Evolutionary conservation across 2,888 invertebrate species (phyloP), one percentile per base, ranked within the genome.

Genomic region (Calliphora vomitoria): DNA sequence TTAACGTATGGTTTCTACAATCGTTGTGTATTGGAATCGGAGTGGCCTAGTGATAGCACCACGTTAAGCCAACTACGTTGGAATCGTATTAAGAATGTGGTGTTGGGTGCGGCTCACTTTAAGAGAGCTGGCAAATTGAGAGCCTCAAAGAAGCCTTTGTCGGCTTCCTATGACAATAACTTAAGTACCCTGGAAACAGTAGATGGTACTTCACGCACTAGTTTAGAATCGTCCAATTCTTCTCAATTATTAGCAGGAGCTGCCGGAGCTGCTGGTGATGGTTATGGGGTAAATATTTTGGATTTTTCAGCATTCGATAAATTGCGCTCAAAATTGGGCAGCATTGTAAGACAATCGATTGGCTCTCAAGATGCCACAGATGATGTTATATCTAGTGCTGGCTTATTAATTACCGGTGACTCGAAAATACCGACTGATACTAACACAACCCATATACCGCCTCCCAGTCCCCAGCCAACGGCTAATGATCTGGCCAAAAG

Each of bases 31-130:
- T 95, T 99, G 81, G 99, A 99, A 94, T 98, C 98, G 8, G 97
- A 97, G 90, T 99, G 99, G 99, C 98, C 98, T 0, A 96, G 97
- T 58, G 96, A 97, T 89, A 96, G 96, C 95, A 96, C 96, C 89
- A 96, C 95, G 92, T 94, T 93, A 8, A 93, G 98, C 89, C 97
- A 97, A 91, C 93, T 98, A 20, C 95, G 98, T 91, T 99, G 99
- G 99, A 98, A 97, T 93, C 98, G 98, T 93, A 94, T 99, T 25
- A 96, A 98, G 86, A 97, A 98, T 92, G 98, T 98, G 0, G 97
- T 99, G 25, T 94, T 97, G 88, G 98, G 98, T 0, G 97, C 98
- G 0, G 98, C 98, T 5, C 95, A 98, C 91, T 98, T 99, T 93
- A 96, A 97, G 13, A 95, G 96, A 89, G 97, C 97, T 10, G 97